phyloP scores from a whole-genome alignment of 2,113 vertebrate genomes.

The Mormyrus iriodes region DNA sequence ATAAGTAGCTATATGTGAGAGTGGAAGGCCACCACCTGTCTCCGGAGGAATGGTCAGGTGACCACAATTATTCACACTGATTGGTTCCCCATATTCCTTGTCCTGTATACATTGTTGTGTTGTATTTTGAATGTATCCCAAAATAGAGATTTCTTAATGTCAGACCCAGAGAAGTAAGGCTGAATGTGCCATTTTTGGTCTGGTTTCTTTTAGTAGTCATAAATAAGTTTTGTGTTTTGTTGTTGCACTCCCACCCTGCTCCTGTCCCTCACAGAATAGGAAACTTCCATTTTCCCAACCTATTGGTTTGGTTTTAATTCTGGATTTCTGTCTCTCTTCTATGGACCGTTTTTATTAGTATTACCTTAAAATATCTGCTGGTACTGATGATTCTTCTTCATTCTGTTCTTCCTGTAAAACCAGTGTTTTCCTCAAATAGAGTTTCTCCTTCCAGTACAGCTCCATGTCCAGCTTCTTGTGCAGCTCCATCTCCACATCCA shows the following conservation, averaged over 20 bases:
- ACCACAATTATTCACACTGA: neutral
- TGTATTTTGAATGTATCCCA: neutral
- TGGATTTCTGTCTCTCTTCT: neutral
- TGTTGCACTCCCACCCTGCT: neutral
- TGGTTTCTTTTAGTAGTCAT: neutral
- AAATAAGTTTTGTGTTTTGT: neutral
- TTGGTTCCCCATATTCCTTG: neutral
- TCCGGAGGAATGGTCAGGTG: neutral
- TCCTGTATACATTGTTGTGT: neutral
- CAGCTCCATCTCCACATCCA: no score
- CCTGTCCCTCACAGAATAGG: neutral
- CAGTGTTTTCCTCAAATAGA: neutral
- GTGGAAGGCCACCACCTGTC: neutral
- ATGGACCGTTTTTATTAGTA: neutral
- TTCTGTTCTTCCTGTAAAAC: neutral
- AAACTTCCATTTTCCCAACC: neutral
- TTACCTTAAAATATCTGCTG: neutral
- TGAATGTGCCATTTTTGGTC: neutral
- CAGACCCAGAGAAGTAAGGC: neutral
- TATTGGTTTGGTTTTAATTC: neutral
- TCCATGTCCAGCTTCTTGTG: no score
- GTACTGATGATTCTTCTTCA: neutral
- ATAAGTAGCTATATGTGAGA: neutral
- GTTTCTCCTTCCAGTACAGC: no score
- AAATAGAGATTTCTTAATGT: neutral